A percentile compares a stretch with the other conserved stretches of the same genome.
These are phyloP conservation scores for Heliconius cydno DNA, from an alignment of 2,888 invertebrate species.

Conservation along the genomic window DNA sequence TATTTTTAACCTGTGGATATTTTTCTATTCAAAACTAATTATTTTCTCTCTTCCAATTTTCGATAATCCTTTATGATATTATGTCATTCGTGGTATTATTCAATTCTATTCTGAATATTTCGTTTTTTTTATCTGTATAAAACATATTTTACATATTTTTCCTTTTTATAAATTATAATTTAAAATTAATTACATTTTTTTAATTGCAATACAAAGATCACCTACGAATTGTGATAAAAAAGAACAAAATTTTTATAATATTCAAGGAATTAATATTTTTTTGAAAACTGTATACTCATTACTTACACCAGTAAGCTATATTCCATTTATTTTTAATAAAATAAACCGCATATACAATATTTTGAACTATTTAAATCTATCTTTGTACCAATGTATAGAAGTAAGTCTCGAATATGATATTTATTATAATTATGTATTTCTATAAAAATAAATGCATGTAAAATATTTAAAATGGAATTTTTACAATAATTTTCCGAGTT, in stretches of 20 bases:
- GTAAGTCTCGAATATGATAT: constrained; percentile 33
- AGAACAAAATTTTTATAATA: not conserved
- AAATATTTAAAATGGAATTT: not conserved
- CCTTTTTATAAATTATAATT: too few species aligned
- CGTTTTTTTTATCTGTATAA: not conserved
- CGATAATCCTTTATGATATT: not conserved
- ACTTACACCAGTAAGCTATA: constrained; percentile 12
- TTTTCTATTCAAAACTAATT: not conserved
- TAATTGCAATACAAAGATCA: not conserved
- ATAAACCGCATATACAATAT: constrained; percentile 32
- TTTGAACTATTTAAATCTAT: constrained; percentile 29
- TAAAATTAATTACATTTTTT: not conserved
- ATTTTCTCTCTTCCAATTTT: not conserved
- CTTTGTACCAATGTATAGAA: constrained; percentile 33
- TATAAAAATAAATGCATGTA: constrained; percentile 4
- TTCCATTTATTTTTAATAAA: constrained; percentile 34
- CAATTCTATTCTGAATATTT: not conserved
- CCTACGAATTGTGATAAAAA: not conserved
- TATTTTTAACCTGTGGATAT: not conserved
- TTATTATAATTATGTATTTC: constrained; percentile 14
- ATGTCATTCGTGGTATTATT: not conserved
- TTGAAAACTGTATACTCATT: not conserved
- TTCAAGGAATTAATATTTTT: not conserved
- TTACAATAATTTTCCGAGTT: not conserved
- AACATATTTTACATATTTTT: too few species aligned